phyloP scores from a whole-genome alignment of 2,888 invertebrate genomes.

The Hypolimnas misippus region DNA sequence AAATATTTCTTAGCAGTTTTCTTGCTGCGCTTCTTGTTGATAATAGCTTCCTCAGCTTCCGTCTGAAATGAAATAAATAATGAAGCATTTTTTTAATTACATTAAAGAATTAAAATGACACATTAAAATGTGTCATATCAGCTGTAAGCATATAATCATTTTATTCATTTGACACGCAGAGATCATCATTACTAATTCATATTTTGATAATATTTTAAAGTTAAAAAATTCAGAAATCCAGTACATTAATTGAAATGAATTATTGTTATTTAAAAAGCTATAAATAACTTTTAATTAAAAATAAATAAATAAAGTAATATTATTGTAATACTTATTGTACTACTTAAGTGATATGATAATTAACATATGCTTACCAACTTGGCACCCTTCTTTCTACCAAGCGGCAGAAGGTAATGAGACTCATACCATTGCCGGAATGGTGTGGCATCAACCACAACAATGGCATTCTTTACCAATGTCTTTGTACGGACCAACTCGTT shows the following conservation, averaged over 20 bases:
- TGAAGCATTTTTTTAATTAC: conserved; percentile 11
- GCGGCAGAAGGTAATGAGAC: conserved; percentile 96
- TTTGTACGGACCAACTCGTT: conserved; percentile 99
- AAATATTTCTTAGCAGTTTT: conserved; percentile 97
- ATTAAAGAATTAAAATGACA: not conserved
- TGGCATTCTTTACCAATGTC: conserved; percentile 99
- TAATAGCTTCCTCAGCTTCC: conserved; percentile 96
- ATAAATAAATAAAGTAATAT: too few species aligned
- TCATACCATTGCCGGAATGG: conserved; percentile 99
- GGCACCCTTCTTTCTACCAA: conserved; percentile 98
- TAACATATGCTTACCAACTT: conserved; percentile 91
- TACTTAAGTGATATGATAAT: too few species aligned
- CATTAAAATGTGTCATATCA: conserved; percentile 18
- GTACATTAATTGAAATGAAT: too few species aligned
- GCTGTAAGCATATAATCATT: conserved; percentile 38
- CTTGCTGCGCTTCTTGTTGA: conserved; percentile 97
- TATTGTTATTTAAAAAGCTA: too few species aligned
- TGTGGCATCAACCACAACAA: conserved; percentile 98
- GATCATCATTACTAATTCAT: conserved; percentile 61
- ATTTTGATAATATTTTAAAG: not conserved
- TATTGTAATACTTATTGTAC: too few species aligned
- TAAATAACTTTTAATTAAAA: too few species aligned
- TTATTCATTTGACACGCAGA: conserved; percentile 86
- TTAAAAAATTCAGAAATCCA: too few species aligned
- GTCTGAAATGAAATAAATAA: conserved; percentile 82